phyloP scores from a whole-genome alignment of 2,113 vertebrate species.

The Ginglymostoma cirratum region DNA sequence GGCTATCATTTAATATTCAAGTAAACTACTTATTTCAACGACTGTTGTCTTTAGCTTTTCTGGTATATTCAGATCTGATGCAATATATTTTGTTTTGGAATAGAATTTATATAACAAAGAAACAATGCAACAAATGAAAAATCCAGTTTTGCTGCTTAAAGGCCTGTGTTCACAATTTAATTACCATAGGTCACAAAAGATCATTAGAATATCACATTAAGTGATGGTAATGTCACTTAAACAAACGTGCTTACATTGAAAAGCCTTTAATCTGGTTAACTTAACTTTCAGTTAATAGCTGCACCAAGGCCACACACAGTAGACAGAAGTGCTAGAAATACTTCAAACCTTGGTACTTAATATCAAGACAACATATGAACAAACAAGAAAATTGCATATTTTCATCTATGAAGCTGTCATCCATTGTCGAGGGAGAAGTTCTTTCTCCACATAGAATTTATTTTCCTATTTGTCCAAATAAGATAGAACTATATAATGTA shows the following conservation, averaged over 20 bases:
- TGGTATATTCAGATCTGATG: too few species aligned
- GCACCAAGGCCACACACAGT: slow-evolving; percentile 55
- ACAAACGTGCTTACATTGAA: slow-evolving; percentile 20
- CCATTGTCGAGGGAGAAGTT: neutral
- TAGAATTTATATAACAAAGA: neutral
- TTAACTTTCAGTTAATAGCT: slow-evolving; percentile 56
- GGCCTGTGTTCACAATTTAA: slow-evolving; percentile 24
- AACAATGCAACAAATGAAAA: neutral
- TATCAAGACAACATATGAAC: neutral
- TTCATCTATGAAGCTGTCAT: neutral
- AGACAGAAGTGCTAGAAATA: neutral
- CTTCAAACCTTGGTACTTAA: neutral
- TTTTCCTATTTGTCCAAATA: neutral
- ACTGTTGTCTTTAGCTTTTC: neutral
- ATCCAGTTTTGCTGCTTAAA: slow-evolving; percentile 15
- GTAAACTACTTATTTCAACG: neutral
- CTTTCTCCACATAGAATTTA: neutral
- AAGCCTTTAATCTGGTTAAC: slow-evolving; percentile 58
- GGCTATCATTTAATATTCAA: neutral
- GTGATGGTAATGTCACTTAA: slow-evolving; percentile 30
- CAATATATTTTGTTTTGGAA: neutral
- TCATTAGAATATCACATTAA: slow-evolving; percentile 31
- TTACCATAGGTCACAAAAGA: slow-evolving; percentile 25
- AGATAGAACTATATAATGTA: neutral
- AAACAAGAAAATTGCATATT: neutral